Evolutionary conservation across 92 coral and sea anemone species (phyloP).

Genomic region (Ricordea florida): DNA sequence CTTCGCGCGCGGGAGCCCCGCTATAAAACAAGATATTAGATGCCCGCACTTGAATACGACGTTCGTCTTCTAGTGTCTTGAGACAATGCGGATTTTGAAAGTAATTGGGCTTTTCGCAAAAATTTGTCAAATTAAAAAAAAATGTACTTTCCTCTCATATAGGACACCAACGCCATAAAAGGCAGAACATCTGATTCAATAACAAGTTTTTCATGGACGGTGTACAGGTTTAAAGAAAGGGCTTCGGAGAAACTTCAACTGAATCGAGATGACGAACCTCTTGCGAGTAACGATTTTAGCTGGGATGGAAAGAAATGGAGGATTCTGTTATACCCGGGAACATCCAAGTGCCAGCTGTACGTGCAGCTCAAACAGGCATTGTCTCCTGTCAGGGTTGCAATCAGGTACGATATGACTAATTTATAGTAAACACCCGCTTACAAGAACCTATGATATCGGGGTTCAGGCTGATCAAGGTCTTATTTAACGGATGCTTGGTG

Average conservation of each 20-base stretch:
- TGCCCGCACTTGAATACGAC: too few species aligned
- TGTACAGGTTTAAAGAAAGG: neutral
- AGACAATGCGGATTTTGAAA: too few species aligned
- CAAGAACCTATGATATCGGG: conserved; percentile 36
- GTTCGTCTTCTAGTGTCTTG: too few species aligned
- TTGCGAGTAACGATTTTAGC: neutral
- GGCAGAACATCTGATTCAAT: too few species aligned
- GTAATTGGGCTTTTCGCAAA: too few species aligned
- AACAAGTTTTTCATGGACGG: neutral
- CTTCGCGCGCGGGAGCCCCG: too few species aligned
- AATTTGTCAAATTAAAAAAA: too few species aligned
- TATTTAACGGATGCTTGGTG: conserved; percentile 37
- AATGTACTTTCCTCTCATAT: too few species aligned
- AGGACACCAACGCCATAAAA: too few species aligned
- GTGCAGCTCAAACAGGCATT: neutral
- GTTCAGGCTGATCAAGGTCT: conserved; percentile 51
- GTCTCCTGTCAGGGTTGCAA: neutral
- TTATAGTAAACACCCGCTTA: conserved; percentile 41
- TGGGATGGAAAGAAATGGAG: neutral
- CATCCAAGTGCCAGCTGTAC: neutral
- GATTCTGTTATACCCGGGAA: neutral
- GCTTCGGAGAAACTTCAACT: neutral
- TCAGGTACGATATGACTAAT: neutral
- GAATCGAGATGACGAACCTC: neutral
- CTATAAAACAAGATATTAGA: too few species aligned